Base-by-base conservation (phyloP, 2,113 vertebrate species). In the Seriola aureovittata region DNA sequence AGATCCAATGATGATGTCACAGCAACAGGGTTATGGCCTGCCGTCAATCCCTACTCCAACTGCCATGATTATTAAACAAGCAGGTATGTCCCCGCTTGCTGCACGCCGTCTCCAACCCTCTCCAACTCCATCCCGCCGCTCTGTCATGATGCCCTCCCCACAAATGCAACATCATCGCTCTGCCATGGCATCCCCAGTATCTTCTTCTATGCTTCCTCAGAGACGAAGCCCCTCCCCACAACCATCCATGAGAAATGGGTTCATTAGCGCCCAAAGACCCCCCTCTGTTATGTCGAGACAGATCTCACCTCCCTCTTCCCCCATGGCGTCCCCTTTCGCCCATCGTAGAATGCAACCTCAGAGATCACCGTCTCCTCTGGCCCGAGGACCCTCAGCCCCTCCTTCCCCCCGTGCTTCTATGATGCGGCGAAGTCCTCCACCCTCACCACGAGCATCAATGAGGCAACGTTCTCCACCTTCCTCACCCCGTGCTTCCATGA, bases 31-130 rank as follows among this genome's bases (percentile, higher is more conserved):
- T 74, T 92, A 85, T 77, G 85, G 77, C 5, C 66, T 40, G 50
- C 85, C 94, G 3, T 77, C 75, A 6, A 84, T 93, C 52, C 92
- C 95, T 34, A 94, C 93, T 67, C 93, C 95, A 80, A 91, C 92
- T 38, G 93, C 94, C 25, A 95, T 89, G 93, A 92, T 95, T 44
- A 96, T 96, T 63, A 94, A 96, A 67, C 94, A 95, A 82, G 94
- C 89, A 25, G 70, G 58, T 40, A 90, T 93, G 87, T 92, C 83
- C 48, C 90, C 91, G 5, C 73, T 80, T 55, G 44, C 91, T 29
- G 52, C 17, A 0, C 86, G 84, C 0, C 88, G 73, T 52, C 48
- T 91, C 36, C 92, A 88, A 29, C 77, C 80, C 36, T 95, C 90
- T 62, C 93, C 88, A 0, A 91, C 91, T 73, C 91, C 88, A 50